Conservation (phyloP, 2,888 invertebrate species). For the Xanthorhoe spadicearia region DNA sequence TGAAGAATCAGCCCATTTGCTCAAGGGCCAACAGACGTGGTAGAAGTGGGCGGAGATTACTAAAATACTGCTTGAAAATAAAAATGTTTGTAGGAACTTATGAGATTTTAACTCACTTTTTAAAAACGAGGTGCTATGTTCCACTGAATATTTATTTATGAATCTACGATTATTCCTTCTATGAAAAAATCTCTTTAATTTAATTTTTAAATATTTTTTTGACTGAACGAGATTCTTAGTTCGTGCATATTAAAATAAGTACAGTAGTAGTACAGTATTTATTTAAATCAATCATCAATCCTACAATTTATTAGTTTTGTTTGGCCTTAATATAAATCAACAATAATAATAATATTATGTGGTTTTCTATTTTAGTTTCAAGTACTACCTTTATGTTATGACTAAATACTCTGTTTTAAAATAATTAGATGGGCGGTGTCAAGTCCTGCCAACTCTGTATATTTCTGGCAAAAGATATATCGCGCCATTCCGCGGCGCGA, state of each 20-base stretch:
- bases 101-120: neutral
- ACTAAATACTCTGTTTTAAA: neutral
- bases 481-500: conserved; percentile 54
- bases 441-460: conserved; percentile 54
- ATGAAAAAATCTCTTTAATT: too few species aligned
- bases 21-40: conserved; percentile 48
- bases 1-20: conserved; percentile 65
- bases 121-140: too few species aligned
- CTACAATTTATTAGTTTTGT: too few species aligned
- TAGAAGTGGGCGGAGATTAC: conserved; percentile 31
- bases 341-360: neutral
- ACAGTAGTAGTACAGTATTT: too few species aligned
- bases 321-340: neutral
- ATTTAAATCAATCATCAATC: too few species aligned
- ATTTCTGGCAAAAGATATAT: conserved; percentile 56
- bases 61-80: neutral
- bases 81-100: neutral
- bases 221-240: too few species aligned
- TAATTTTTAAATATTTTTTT: too few species aligned
- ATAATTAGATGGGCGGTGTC: conserved; percentile 41
- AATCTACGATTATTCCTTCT: too few species aligned
- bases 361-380: neutral
- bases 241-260: too few species aligned
- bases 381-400: neutral
- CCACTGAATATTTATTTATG: too few species aligned